These are phyloP conservation scores for Camelus dromedarius DNA, from an alignment of 2,113 vertebrate genomes.

Conservation along the genomic window DNA sequence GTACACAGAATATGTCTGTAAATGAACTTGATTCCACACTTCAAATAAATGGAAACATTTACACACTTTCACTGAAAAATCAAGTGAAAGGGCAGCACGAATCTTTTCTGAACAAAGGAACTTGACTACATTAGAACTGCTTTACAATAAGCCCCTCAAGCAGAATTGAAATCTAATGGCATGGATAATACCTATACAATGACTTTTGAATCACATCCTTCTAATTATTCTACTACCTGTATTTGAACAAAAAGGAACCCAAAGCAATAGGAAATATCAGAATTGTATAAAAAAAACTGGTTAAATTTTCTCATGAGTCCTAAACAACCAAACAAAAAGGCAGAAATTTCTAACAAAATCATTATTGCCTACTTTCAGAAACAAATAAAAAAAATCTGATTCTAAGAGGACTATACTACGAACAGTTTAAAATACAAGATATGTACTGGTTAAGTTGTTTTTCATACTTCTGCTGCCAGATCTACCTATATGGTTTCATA, in stretches of 20 bases:
- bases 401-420: background rate
- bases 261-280: constrained; percentile 44
- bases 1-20: constrained; percentile 23
- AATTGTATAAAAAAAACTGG: constrained; percentile 12
- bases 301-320: constrained; percentile 26
- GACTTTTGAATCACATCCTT: constrained; percentile 39
- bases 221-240: constrained; percentile 24
- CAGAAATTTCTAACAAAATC: constrained; percentile 59
- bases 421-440: constrained; percentile 48
- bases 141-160: constrained; percentile 14
- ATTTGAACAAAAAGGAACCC: constrained; percentile 38
- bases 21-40: constrained; percentile 52
- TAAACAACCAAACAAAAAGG: constrained; percentile 36
- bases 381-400: constrained; percentile 29
- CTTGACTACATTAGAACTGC: background rate
- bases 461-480: constrained; percentile 28
- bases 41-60: constrained; percentile 47
- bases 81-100: constrained; percentile 29
- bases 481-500: background rate
- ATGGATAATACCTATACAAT: background rate
- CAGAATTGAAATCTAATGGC: constrained; percentile 50
- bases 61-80: constrained; percentile 59
- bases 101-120: constrained; percentile 45
- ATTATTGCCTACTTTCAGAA: constrained; percentile 36
- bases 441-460: background rate